Base-by-base conservation (phyloP, 92 coral and sea anemone genomes). In the Siderastrea siderea region DNA sequence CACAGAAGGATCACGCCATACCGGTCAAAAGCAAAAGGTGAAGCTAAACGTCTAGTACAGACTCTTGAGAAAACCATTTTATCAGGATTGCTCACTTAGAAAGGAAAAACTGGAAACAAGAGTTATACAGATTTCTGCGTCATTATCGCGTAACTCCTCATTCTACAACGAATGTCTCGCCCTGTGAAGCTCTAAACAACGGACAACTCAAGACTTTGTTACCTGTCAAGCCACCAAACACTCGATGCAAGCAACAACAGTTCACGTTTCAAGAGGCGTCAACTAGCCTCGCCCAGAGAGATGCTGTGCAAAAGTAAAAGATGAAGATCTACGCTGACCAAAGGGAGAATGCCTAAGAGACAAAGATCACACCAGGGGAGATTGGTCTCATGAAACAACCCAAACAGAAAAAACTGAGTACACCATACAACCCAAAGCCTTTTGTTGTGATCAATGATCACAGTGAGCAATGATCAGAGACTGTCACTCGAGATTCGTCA, bases 141-240 rank as follows among this genome's bases (percentile, higher is more conserved):
- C 93, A 85, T 72, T 86, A 85, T 62, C 88, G 89, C 14, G 91
- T 93, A 47, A 89, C 84, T 3, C 89, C 93, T 3, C 91, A 86
- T 75, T 92, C 91, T 9, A 79, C 83, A 53, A 89, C 95, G 44
- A 74, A 61, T 49, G 47, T 84, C 45, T 89, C 93, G 77, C 92
- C 89, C 14, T 8, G 88, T 67, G 91, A 91, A 87, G 89, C 89
- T 17, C 75, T 76, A 43, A 91, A 91, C 71, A 71, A 78, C 71
- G 77, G 91, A 54, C 87, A 87, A 80, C 78, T 91, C 38, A 91
- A 87, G 68, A 91, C 81, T 49, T 67, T 57, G 8, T 73, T 81
- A 67, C 86, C 94, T 16, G 84, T 86, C 51, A 54, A 47, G 44
- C 10, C 64, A 51, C 55, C 84, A 86, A 6, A 50, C 72, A 59